Base-by-base conservation (phyloP, 2,888 invertebrate species). In the Chironomus riparius region DNA sequence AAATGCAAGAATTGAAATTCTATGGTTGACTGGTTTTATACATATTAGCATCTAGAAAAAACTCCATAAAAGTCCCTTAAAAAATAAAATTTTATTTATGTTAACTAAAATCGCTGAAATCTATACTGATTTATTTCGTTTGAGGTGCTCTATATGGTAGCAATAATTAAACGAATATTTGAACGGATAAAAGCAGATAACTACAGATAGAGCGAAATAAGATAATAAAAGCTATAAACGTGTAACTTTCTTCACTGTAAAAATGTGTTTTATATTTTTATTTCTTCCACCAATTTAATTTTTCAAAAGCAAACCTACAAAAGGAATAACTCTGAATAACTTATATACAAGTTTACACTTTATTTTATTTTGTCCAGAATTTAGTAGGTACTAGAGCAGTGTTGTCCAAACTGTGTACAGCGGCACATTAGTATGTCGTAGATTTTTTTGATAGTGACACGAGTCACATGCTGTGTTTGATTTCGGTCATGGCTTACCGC, bases 281-380 rank as follows among this genome's bases (percentile, higher is more conserved):
- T 21, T 62, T 18, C 6, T 18, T 62, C 7, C 4, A 10, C 38
- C 38, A 38, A 38, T 38, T 38, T 38, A 38, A 38, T 10, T 1
- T 38, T 38, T 10, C 38, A 38, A 38, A 38, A 5, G 38, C 10
- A 38, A 38, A 2, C 38, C 38, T 38, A 38, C 10, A 10, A 38
- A 38, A 38, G 38, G 38, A 38, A 38, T 10, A 38, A 7, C 38
- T n/a, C n/a, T n/a, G n/a, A n/a, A n/a, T n/a, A n/a, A n/a, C n/a
- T n/a, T n/a, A n/a, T n/a, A 72, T 62, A 72, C 62, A 72, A 72
- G n/a, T 72, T 72, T 62, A 62, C 72, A 72, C 62, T 72, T 72
- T 72, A 72, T 72, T 72, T 47, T 72, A 22, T n/a, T 21, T 18
- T 56, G 15, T 1, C 3, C 7, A 3, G 5, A 56, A 13, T 18